Percentiles rank a stretch among this genome's conserved stretches.
Evolutionary conservation across 2,888 invertebrate species (phyloP).

Genomic region (Dasypogon diadema): DNA sequence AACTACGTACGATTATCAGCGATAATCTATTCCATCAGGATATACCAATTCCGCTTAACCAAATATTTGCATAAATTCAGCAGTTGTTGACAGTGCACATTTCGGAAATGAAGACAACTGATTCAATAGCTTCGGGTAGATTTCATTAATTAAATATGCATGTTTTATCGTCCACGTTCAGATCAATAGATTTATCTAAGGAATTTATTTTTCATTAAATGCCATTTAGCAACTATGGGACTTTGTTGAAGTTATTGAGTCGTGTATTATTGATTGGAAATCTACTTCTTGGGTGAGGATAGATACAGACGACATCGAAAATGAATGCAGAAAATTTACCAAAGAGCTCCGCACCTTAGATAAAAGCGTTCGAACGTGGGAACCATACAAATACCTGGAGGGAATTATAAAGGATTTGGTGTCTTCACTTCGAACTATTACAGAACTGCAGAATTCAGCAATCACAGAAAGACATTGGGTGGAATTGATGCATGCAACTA

Average conservation of each 20-base stretch:
- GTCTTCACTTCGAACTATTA: slow-evolving; percentile 91
- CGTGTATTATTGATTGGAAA: slow-evolving; percentile 92
- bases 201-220: slow-evolving; percentile 19
- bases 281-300: slow-evolving; percentile 93
- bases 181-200: neutral
- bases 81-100: neutral
- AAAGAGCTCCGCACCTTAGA: slow-evolving; percentile 85
- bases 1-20: no score
- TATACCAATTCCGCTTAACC: neutral
- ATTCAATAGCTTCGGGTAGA: neutral
- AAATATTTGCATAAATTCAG: slow-evolving; percentile 11
- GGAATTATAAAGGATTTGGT: slow-evolving; percentile 89
- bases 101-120: neutral
- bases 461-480: slow-evolving; percentile 95
- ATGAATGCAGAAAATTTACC: slow-evolving; percentile 92
- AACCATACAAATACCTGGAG: slow-evolving; percentile 83
- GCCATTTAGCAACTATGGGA: slow-evolving; percentile 84
- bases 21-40: no score
- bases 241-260: slow-evolving; percentile 83
- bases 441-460: slow-evolving; percentile 94
- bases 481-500: slow-evolving; percentile 92
- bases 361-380: slow-evolving; percentile 83
- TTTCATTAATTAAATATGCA: slow-evolving; percentile 2
- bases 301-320: slow-evolving; percentile 94
- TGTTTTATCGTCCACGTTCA: neutral